Conservation (phyloP, 2,888 invertebrate genomes). For the Camponotus fellah region DNA sequence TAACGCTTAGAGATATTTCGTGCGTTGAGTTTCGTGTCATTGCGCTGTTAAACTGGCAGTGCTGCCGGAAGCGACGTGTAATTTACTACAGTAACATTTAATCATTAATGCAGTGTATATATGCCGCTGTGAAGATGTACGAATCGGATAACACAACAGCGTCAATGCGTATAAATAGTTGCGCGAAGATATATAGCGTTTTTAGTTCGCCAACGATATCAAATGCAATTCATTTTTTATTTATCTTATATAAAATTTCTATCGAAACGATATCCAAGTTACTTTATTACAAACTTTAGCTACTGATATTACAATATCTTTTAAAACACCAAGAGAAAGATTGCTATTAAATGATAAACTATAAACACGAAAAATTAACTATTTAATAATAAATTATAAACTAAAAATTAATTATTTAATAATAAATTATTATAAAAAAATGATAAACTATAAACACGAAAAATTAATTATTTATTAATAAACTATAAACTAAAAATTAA, state of each 20-base stretch:
- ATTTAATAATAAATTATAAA: no score
- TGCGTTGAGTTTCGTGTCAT: conserved; percentile 67
- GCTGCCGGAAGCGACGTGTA: conserved; percentile 66
- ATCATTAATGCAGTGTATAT: conserved; percentile 68
- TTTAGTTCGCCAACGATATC: conserved; percentile 5
- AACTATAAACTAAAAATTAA: no score
- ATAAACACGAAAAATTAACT: no score
- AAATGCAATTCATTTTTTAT: not conserved
- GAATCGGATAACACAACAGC: conserved; percentile 56
- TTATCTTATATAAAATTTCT: not conserved
- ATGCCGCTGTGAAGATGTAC: conserved; percentile 62
- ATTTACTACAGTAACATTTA: conserved; percentile 71
- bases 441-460: no score
- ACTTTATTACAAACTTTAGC: not conserved
- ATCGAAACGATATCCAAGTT: conserved; percentile 1
- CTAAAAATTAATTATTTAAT: no score
- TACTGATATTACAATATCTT: not conserved
- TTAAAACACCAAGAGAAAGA: not conserved
- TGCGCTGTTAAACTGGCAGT: conserved; percentile 62
- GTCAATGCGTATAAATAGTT: conserved; percentile 46
- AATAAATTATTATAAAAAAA: no score
- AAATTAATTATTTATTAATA: no score
- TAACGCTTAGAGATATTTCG: conserved; percentile 38
- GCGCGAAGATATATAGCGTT: not conserved
- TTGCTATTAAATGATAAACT: not conserved